Evolutionary conservation across 30 jellyfish, hydroid and myxozoan species (phyloP).

Genomic region (Cassiopea xamachana): DNA sequence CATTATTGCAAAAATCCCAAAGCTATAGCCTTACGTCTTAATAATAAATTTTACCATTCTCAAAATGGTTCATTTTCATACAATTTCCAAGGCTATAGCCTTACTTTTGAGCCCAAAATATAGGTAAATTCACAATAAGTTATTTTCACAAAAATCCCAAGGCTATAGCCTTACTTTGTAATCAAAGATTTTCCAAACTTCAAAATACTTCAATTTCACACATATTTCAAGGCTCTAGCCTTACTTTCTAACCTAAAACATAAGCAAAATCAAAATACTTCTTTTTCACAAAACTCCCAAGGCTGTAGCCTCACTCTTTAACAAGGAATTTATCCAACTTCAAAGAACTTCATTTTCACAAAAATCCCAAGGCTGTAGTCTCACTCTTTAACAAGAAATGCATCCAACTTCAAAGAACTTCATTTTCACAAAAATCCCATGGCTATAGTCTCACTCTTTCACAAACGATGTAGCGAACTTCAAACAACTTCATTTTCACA

Average conservation of each 20-base stretch:
- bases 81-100: not conserved
- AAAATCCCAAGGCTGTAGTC: not conserved
- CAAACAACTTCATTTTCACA: not conserved
- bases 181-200: not conserved
- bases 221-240: not conserved
- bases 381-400: not conserved
- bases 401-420: not conserved
- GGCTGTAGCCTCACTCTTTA: not conserved
- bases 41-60: not conserved
- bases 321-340: not conserved
- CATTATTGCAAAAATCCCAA: not conserved
- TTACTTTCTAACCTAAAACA: not conserved
- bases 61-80: not conserved
- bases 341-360: not conserved
- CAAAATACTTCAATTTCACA: not conserved
- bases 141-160: not conserved
- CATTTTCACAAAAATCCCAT: not conserved
- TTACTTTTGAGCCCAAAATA: not conserved
- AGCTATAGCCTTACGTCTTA: not conserved
- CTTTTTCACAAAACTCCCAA: not conserved
- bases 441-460: not conserved
- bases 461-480: not conserved
- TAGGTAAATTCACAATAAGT: not conserved
- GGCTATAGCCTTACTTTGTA: constrained; percentile 1
- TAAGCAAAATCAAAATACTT: not conserved